Evolutionary conservation across 2,888 invertebrate genomes (phyloP).

Genomic region (Tholera decimalis): DNA sequence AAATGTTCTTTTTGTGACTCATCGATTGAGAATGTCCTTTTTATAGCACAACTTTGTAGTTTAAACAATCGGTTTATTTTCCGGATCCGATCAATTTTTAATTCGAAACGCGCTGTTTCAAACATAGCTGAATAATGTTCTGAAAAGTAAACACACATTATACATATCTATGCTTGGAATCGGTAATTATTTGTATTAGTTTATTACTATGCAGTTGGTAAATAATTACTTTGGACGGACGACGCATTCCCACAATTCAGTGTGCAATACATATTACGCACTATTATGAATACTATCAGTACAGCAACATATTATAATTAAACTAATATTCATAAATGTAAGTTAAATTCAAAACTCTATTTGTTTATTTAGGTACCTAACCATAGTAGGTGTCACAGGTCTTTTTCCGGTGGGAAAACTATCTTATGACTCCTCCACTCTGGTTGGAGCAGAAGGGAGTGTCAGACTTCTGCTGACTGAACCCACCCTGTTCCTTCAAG

Average conservation of each 20-base stretch:
- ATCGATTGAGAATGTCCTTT: conserved; percentile 3
- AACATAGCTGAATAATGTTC: neutral
- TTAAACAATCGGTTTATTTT: neutral
- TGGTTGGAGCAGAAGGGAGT: no score
- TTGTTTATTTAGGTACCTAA: conserved; percentile 1
- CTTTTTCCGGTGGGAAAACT: no score
- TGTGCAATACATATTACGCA: neutral
- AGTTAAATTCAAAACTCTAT: neutral
- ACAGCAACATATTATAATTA: conserved; percentile 7
- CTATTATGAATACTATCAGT: neutral
- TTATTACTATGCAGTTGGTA: conserved; percentile 3
- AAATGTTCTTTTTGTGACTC: conserved; percentile 29
- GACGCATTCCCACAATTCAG: neutral
- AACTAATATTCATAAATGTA: neutral
- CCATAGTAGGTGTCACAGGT: no score
- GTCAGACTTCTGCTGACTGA: no score
- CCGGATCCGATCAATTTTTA: neutral
- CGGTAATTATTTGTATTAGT: neutral
- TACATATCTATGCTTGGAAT: conserved; percentile 10
- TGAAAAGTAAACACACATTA: conserved; percentile 22
- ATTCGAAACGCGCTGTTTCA: neutral
- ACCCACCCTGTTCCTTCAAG: no score
- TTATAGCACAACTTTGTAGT: conserved; percentile 15
- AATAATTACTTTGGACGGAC: conserved; percentile 9
- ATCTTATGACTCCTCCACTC: no score